phyloP scores from a whole-genome alignment of 2,797 vertebrate genomes.

The Channallabes apus region DNA sequence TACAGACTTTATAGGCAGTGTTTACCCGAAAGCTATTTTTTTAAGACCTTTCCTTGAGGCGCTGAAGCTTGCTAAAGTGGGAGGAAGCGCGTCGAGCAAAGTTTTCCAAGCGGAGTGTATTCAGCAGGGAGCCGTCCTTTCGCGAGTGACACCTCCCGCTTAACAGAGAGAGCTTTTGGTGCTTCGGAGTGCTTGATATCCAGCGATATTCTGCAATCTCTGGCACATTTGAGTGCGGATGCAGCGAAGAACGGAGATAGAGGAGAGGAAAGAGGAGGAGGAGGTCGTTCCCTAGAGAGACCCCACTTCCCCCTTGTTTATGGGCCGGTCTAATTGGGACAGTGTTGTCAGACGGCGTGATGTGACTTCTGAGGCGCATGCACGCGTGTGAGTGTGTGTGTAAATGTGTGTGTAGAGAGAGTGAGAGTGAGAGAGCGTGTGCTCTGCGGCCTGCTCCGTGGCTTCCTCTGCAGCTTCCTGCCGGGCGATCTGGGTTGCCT shows the following conservation, averaged over 20 bases:
- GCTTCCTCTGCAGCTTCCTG: conserved; percentile 56
- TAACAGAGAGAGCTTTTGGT: conserved; percentile 62
- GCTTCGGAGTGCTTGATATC: conserved; percentile 64
- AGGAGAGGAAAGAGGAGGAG: background rate
- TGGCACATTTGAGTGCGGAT: conserved; percentile 36
- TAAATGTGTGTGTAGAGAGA: conserved; percentile 54
- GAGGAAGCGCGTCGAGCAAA: conserved; percentile 52
- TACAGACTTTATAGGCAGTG: background rate
- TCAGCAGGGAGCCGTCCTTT: conserved; percentile 67
- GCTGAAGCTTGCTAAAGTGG: conserved; percentile 20
- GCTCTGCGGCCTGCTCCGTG: conserved; percentile 58
- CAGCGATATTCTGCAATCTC: conserved; percentile 57
- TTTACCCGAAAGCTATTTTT: background rate
- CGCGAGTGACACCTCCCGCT: conserved; percentile 68
- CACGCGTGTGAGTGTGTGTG: conserved; percentile 55
- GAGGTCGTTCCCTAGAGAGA: conserved; percentile 61
- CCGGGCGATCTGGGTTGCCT: conserved; percentile 48
- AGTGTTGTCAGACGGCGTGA: conserved; percentile 55
- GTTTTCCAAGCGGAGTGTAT: conserved; percentile 62
- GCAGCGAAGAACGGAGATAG: conserved; percentile 34
- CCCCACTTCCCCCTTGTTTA: conserved; percentile 71
- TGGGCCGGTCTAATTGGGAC: conserved; percentile 68
- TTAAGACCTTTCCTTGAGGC: conserved; percentile 23
- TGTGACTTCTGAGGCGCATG: conserved; percentile 56
- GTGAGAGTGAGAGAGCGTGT: conserved; percentile 31